Evolutionary conservation across 2,113 vertebrate genomes (phyloP), one percentile per base, ranked within the genome.

Genomic region (Sisor rabdophorus): DNA sequence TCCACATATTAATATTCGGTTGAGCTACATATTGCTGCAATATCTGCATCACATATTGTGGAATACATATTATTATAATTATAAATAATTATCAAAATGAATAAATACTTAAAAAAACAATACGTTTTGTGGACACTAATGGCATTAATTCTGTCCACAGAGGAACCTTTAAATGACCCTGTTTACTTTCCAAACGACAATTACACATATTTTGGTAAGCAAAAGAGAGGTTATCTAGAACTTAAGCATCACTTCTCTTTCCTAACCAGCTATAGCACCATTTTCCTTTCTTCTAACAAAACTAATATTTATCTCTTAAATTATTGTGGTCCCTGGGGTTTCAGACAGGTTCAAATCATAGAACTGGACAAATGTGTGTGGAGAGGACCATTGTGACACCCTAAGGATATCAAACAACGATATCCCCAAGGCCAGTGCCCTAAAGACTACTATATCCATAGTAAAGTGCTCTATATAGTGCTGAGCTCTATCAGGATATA

Each of bases 141-240:
- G 71, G 32, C 56, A 44, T 90, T 88, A 83, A 78, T 68, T 91
- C 79, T 90, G 71, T 86, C 97, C 96, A 83, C 95, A 98, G 95
- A 91, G 87, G 91, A 95, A 82, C 92, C 88, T 86, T 93, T 92
- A 94, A 98, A 98, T 87, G 95, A 96, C 60, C 89, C 91, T 85
- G 90, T 90, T 85, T 92, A 91, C 74, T 93, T 92, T 92, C 82
- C 92, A 93, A 95, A 95, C 92, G 85, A 91, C 92, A 92, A 94
- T 93, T 94, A 88, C 89, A 91, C 91, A 85, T 94, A 92, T 76
- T 91, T 93, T 93, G 97, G 97, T 99, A 95, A 98, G 96, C 97
- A 71, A 40, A 64, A 17, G 61, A 75, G 28, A 80, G 86, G 79
- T 44, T 52, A 78, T 87, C 89, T 88, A 77, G 52, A 77, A 47